Evolutionary conservation across 2,113 vertebrate genomes (phyloP).

Genomic region (Accipiter cooperii): DNA sequence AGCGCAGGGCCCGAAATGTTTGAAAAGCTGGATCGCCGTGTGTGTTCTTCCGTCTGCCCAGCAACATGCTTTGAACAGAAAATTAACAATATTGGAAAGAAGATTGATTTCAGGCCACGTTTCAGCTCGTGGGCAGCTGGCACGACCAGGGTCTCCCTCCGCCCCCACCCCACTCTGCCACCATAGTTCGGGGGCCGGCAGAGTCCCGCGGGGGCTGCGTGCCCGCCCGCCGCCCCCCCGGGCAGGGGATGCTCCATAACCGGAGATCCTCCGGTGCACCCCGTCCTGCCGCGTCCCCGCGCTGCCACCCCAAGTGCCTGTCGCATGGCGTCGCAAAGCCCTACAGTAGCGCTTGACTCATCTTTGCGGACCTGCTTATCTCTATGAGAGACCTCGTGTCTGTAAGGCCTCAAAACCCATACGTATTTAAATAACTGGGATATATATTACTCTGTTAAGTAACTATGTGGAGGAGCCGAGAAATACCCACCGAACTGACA

Average conservation of each 20-base stretch:
- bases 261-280: not conserved
- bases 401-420: not conserved
- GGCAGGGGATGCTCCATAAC: too few relatives aligned
- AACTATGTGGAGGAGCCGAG: not conserved
- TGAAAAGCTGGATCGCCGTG: not conserved
- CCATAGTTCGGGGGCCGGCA: not conserved
- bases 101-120: not conserved
- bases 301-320: not conserved
- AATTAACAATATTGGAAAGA: not conserved
- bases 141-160: not conserved
- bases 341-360: not conserved
- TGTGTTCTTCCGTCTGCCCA: not conserved
- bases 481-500: not conserved
- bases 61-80: not conserved
- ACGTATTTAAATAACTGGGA: not conserved
- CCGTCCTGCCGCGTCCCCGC: not conserved
- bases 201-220: not conserved
- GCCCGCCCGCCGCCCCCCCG: not conserved
- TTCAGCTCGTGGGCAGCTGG: not conserved
- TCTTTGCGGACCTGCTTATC: not conserved
- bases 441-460: not conserved
- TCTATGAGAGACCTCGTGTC: not conserved
- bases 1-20: not conserved
- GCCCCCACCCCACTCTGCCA: rapidly evolving
- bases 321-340: rapidly evolving